A percentile compares a stretch with the other conserved stretches of the same genome.
Conservation (phyloP, 2,888 invertebrate genomes). For the Harmothoe impar region DNA sequence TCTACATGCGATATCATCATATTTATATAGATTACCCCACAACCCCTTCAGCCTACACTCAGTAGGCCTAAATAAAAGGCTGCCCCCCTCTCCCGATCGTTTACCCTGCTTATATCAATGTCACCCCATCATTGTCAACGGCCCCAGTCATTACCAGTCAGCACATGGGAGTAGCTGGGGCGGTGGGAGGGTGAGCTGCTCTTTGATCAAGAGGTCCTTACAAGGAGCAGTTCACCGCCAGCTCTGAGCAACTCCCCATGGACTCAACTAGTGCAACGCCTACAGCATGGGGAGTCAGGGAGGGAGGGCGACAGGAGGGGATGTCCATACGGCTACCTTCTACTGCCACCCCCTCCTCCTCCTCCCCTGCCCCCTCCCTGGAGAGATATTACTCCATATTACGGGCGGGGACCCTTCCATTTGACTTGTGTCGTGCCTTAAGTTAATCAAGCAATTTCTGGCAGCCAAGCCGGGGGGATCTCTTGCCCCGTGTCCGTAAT, state of each 20-base stretch:
- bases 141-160: background rate
- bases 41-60: too few species aligned
- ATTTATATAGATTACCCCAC: too few species aligned
- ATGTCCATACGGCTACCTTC: background rate
- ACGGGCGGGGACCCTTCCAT: conserved; percentile 34
- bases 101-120: conserved; percentile 3
- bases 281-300: too few species aligned
- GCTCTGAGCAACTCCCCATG: background rate
- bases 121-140: conserved; percentile 5
- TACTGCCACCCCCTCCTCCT: background rate
- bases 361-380: background rate
- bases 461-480: background rate
- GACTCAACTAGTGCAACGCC: background rate
- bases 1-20: too few species aligned
- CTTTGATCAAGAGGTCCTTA: conserved; percentile 15
- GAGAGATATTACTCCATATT: conserved; percentile 48
- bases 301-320: background rate
- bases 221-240: background rate
- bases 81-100: background rate
- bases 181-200: background rate
- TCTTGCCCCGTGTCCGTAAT: background rate
- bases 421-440: conserved; percentile 50
- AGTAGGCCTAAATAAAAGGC: background rate
- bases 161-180: background rate
- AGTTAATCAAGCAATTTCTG: conserved; percentile 46